Conservation (phyloP, 2,888 invertebrate species). For the Tribolium freemani region DNA sequence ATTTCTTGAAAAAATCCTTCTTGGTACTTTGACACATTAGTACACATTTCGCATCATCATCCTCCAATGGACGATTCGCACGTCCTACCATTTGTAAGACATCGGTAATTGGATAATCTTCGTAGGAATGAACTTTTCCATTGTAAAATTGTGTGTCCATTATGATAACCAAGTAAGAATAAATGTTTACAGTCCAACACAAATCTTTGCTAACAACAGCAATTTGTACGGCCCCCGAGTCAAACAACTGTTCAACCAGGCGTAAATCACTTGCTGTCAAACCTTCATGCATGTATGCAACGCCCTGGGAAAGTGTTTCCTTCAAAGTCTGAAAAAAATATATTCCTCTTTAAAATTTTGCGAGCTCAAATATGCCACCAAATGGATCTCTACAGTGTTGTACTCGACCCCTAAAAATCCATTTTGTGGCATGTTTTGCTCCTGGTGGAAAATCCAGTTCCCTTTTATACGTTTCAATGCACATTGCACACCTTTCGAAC, state of each 20-base stretch:
- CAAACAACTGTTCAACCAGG: slow-evolving; percentile 93
- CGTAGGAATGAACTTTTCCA: slow-evolving; percentile 88
- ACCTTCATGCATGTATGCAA: slow-evolving; percentile 98
- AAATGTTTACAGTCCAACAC: slow-evolving; percentile 92
- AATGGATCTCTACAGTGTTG: no score
- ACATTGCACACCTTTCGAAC: no score
- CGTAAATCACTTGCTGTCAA: slow-evolving; percentile 86
- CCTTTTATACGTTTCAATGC: no score
- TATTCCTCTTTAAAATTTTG: no score
- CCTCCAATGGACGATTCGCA: slow-evolving; percentile 93
- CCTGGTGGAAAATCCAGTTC: no score
- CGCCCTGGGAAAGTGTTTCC: slow-evolving; percentile 94
- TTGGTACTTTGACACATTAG: slow-evolving; percentile 97
- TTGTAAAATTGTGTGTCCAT: slow-evolving; percentile 97
- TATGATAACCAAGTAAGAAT: slow-evolving; percentile 94
- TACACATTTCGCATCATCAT: slow-evolving; percentile 95
- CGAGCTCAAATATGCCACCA: no score
- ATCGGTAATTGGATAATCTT: slow-evolving; percentile 98
- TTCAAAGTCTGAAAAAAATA: slow-evolving; percentile 77
- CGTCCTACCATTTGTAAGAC: slow-evolving; percentile 98
- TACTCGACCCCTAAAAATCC: no score
- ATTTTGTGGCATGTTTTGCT: no score
- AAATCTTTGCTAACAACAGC: slow-evolving; percentile 93
- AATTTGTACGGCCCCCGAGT: slow-evolving; percentile 92
- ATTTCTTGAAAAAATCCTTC: slow-evolving; percentile 98